Evolutionary conservation across 2,797 vertebrate genomes (phyloP).

Genomic region (Anisognathus igniventris): DNA sequence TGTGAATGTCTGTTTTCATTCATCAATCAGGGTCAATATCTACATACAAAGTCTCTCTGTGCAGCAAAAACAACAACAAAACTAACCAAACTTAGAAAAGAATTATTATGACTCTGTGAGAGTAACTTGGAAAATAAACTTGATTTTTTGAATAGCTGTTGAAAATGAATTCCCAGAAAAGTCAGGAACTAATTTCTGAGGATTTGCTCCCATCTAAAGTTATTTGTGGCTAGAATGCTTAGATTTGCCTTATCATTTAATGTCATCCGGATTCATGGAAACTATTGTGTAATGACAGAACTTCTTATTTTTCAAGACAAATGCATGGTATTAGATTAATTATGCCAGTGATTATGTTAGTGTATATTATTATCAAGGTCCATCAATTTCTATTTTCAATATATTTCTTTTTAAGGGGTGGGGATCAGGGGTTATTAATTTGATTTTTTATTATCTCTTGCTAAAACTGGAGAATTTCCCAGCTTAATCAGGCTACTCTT

Average conservation of each 20-base stretch:
- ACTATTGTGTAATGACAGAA: not conserved
- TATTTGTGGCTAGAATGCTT: not conserved
- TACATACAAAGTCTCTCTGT: not conserved
- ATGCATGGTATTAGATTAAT: not conserved
- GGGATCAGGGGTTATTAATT: accelerated
- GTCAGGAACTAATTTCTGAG: not conserved
- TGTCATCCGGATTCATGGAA: not conserved
- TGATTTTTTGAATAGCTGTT: not conserved
- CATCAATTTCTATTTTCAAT: not conserved
- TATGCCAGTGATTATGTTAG: not conserved
- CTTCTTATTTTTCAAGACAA: not conserved
- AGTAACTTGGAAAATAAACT: not conserved
- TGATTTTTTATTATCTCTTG: not conserved
- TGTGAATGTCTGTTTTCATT: not conserved
- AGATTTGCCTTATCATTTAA: not conserved
- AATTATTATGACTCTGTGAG: not conserved
- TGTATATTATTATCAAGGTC: not conserved
- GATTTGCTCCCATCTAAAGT: not conserved
- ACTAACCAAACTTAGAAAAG: not conserved
- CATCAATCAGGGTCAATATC: not conserved
- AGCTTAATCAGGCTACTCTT: not conserved
- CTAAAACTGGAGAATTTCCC: not conserved
- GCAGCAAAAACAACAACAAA: not conserved
- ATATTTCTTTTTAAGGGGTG: not conserved
- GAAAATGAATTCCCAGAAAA: not conserved